Conservation (phyloP, 2,113 vertebrate genomes). For the Anser brachyrhynchus region DNA sequence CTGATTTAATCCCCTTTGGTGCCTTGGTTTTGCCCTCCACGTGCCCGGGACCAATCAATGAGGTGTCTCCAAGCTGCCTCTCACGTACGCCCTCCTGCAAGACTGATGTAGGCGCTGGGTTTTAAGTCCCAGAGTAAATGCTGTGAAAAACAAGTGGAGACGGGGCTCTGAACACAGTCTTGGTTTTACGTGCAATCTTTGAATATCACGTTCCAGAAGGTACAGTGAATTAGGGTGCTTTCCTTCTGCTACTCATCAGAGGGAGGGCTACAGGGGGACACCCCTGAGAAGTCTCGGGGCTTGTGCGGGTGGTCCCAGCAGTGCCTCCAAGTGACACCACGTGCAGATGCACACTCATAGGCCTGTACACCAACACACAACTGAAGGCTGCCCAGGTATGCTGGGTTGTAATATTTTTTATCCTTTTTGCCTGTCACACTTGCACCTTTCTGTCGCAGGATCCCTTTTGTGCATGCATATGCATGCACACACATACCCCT, state of each 20-base stretch:
- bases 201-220: neutral
- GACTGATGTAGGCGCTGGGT: rapidly evolving
- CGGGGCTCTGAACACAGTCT: neutral
- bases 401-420: neutral
- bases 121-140: neutral
- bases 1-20: neutral
- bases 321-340: neutral
- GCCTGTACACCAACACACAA: neutral
- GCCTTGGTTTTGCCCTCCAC: neutral
- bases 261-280: neutral
- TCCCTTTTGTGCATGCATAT: neutral
- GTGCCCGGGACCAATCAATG: neutral
- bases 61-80: neutral
- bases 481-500: neutral
- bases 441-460: neutral
- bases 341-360: neutral
- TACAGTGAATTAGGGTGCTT: neutral
- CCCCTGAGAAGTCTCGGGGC: too few species aligned
- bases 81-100: rapidly evolving
- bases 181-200: neutral
- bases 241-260: neutral
- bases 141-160: neutral
- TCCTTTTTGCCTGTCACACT: neutral
- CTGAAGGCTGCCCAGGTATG: neutral
- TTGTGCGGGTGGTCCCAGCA: neutral